phyloP scores from a whole-genome alignment of 2,113 vertebrate genomes.

The Otis tarda region DNA sequence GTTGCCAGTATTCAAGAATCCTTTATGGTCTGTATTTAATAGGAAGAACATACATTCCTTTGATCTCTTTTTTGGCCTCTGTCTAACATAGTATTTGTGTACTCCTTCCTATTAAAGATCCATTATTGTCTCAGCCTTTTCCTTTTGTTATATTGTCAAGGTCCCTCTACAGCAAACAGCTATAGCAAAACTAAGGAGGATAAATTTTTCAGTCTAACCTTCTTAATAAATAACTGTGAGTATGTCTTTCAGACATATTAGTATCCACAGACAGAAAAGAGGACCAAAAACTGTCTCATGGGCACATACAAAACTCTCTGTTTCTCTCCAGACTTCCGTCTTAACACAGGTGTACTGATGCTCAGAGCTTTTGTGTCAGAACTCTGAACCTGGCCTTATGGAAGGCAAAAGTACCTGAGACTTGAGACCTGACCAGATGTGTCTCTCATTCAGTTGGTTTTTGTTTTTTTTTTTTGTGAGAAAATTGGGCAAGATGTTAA shows the following conservation, averaged over 20 bases:
- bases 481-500: neutral
- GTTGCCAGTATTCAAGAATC: neutral
- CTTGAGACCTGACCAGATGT: neutral
- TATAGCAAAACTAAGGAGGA: neutral
- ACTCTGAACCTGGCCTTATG: neutral
- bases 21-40: neutral
- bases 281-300: neutral
- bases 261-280: neutral
- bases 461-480: neutral
- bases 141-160: neutral
- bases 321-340: neutral
- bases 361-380: neutral
- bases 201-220: neutral
- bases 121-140: neutral
- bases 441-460: fast-evolving
- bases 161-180: neutral
- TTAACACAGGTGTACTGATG: neutral
- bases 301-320: neutral
- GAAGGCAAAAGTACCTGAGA: neutral
- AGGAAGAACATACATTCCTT: neutral
- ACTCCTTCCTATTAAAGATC: neutral
- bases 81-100: neutral
- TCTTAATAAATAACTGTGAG: neutral
- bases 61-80: neutral
- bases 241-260: neutral